These are phyloP conservation scores for Xylota sylvarum DNA, from an alignment of 2,888 invertebrate species.

Conservation along the genomic window DNA sequence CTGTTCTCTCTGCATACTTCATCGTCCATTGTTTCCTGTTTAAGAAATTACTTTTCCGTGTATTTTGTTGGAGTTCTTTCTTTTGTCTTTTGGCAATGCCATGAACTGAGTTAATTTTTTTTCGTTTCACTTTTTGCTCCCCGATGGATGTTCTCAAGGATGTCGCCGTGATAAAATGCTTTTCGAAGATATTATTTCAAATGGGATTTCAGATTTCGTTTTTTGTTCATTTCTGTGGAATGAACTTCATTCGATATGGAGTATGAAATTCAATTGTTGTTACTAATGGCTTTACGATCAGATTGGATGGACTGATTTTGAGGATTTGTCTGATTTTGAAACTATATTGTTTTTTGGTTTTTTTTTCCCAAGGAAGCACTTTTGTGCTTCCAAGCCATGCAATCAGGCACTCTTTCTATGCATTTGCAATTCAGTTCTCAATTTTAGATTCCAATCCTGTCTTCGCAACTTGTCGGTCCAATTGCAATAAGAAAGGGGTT, in stretches of 20 bases:
- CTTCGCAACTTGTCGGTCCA: too few species aligned
- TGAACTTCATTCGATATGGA: background rate
- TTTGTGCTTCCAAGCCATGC: too few species aligned
- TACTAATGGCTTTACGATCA: constrained; percentile 2
- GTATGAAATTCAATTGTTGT: background rate
- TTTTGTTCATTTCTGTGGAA: background rate
- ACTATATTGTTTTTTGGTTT: too few species aligned
- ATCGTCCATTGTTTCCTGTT: constrained; percentile 49
- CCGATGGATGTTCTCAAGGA: constrained; percentile 32
- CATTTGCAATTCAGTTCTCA: too few species aligned
- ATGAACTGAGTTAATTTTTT: constrained; percentile 45
- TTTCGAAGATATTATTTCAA: constrained; percentile 45
- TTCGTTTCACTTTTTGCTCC: background rate
- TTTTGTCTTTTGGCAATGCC: background rate
- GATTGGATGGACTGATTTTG: background rate
- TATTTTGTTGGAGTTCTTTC: constrained; percentile 23
- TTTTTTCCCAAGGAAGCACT: too few species aligned
- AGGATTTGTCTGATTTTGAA: too few species aligned
- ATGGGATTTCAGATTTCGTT: constrained; percentile 20
- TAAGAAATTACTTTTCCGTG: constrained; percentile 58
- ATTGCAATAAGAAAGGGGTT: too few species aligned
- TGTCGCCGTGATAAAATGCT: constrained; percentile 27
- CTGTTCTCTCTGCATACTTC: constrained; percentile 29
- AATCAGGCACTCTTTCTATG: too few species aligned
- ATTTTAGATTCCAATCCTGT: too few species aligned